phyloP scores from a whole-genome alignment of 2,888 invertebrate genomes.

The Abscondita cerata region DNA sequence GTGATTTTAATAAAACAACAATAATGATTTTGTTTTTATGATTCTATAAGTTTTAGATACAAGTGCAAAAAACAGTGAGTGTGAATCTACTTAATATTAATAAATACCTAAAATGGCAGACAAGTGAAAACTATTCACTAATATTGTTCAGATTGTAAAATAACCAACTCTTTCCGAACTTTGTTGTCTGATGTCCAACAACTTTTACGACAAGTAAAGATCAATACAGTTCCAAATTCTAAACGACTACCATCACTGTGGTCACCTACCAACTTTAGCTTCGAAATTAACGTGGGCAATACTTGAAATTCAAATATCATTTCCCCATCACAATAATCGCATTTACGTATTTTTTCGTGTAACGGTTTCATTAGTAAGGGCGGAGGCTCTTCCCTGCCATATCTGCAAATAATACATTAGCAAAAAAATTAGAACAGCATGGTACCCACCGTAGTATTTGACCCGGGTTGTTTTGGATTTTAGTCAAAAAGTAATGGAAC shows the following conservation, averaged over 20 bases:
- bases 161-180: constrained; percentile 72
- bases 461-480: constrained; percentile 77
- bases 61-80: constrained; percentile 6
- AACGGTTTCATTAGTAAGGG: constrained; percentile 76
- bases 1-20: no score
- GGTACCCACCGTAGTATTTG: constrained; percentile 77
- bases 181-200: constrained; percentile 78
- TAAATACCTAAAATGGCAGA: neutral
- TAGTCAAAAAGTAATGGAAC: constrained; percentile 80
- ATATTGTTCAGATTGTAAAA: constrained; percentile 75
- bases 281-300: constrained; percentile 79
- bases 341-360: constrained; percentile 62
- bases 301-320: constrained; percentile 84
- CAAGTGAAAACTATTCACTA: constrained; percentile 3
- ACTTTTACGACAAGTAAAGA: constrained; percentile 83
- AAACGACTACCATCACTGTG: constrained; percentile 61
- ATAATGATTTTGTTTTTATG: no score
- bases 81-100: neutral
- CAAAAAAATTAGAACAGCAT: neutral
- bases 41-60: neutral
- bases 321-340: constrained; percentile 74
- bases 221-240: constrained; percentile 86
- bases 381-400: constrained; percentile 71
- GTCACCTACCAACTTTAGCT: constrained; percentile 63
- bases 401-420: constrained; percentile 64